A percentile compares a stretch with the other conserved stretches of the same genome.
Conservation (phyloP, 1,140 invertebrate genomes). For the Heliconius melpomene region DNA sequence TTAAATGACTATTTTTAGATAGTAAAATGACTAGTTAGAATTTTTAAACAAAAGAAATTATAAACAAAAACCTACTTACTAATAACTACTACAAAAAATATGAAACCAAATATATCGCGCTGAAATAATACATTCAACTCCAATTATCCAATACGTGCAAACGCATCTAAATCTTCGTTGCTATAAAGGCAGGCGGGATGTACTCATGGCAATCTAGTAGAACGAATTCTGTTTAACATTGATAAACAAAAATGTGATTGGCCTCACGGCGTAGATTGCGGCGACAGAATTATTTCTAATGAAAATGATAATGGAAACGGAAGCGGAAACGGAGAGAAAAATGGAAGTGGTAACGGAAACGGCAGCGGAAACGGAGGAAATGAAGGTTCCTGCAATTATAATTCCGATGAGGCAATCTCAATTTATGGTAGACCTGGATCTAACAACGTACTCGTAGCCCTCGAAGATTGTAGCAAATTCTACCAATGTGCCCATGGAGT, state of each 20-base stretch:
- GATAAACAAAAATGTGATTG: constrained; percentile 50
- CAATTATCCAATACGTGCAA: too few relatives aligned
- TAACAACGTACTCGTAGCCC: constrained; percentile 17
- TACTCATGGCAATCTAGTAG: constrained; percentile 45
- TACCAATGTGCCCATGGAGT: constrained; percentile 49
- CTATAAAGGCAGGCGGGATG: too few relatives aligned
- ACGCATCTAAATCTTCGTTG: too few relatives aligned
- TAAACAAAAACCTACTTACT: too few relatives aligned
- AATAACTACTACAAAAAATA: too few relatives aligned
- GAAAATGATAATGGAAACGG: constrained; percentile 24
- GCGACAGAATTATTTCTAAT: constrained; percentile 40
- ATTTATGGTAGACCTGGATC: neutral
- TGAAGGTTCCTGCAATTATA: constrained; percentile 39
- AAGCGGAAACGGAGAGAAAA: constrained; percentile 5
- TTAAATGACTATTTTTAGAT: too few relatives aligned
- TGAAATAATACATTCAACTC: too few relatives aligned
- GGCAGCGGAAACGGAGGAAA: neutral
- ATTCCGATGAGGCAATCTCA: constrained; percentile 44
- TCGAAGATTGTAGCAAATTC: constrained; percentile 55
- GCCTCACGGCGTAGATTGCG: constrained; percentile 50
- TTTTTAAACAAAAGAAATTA: too few relatives aligned
- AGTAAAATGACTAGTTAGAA: too few relatives aligned
- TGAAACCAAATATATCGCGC: too few relatives aligned
- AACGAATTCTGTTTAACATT: constrained; percentile 47
- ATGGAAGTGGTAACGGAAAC: constrained; percentile 6